A percentile compares a stretch with the other conserved stretches of the same genome.
Evolutionary conservation across 2,888 invertebrate species (phyloP).

Genomic region (Megaustenia siamemsis): DNA sequence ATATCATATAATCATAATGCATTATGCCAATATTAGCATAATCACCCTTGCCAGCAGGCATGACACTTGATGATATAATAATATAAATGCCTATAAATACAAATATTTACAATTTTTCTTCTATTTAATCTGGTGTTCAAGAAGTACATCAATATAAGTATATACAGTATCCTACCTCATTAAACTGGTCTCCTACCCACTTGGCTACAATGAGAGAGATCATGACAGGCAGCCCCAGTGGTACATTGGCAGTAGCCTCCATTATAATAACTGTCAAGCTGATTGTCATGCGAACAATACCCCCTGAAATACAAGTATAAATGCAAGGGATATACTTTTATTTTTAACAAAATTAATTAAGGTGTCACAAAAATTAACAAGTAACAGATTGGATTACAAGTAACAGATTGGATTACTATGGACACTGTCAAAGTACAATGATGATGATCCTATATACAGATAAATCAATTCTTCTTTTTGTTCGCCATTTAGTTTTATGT

Average conservation of each 20-base stretch:
- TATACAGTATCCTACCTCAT: constrained; percentile 88
- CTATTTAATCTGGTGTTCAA: too few relatives aligned
- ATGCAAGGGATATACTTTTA: background rate
- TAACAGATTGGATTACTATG: background rate
- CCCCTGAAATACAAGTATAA: constrained; percentile 80
- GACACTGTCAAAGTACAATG: background rate
- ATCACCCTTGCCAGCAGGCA: too few relatives aligned
- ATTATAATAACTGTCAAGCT: constrained; percentile 98
- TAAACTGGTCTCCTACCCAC: constrained; percentile 98
- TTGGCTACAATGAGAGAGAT: constrained; percentile 96
- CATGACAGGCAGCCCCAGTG: constrained; percentile 97
- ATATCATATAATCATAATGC: too few relatives aligned
- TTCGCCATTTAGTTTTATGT: too few relatives aligned
- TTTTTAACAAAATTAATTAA: background rate
- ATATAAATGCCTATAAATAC: too few relatives aligned
- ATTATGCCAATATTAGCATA: too few relatives aligned
- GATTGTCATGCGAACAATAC: constrained; percentile 98
- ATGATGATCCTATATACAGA: too few relatives aligned
- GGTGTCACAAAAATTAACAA: background rate
- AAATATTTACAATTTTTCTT: too few relatives aligned
- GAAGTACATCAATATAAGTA: too few relatives aligned
- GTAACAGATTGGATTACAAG: background rate
- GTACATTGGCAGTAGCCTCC: constrained; percentile 96
- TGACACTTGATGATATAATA: too few relatives aligned
- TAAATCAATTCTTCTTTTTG: too few relatives aligned